Percentiles rank a stretch among this genome's conserved stretches.
Conservation (phyloP, 2,113 vertebrate genomes). For the Ictidomys tridecemlineatus region DNA sequence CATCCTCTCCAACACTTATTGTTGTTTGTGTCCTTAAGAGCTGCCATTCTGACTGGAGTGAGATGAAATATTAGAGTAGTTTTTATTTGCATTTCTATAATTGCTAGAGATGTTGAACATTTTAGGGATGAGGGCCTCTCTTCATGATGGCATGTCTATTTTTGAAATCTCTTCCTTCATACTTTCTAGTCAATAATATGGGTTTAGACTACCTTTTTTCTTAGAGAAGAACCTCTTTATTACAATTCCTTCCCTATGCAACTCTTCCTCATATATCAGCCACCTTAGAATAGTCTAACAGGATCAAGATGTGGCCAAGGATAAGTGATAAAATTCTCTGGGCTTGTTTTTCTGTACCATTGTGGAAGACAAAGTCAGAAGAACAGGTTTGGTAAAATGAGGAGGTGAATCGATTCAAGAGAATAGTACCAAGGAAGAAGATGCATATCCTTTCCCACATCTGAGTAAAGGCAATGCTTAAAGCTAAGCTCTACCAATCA, state of each 20-base stretch:
- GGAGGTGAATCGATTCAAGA: background rate
- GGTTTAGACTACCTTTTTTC: background rate
- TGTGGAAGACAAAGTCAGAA: conserved; percentile 21
- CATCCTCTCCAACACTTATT: too few species aligned
- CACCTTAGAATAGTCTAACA: background rate
- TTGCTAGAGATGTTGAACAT: too few species aligned
- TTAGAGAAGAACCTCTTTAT: background rate
- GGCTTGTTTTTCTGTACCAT: background rate
- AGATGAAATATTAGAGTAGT: too few species aligned
- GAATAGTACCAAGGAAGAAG: background rate
- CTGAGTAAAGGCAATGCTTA: background rate
- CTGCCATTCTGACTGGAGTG: too few species aligned
- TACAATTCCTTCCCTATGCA: background rate
- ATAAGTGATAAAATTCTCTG: background rate
- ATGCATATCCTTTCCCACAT: background rate
- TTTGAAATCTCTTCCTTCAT: background rate
- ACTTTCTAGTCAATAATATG: background rate
- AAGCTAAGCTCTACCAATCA: background rate
- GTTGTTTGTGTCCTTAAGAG: too few species aligned
- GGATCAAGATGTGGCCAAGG: background rate
- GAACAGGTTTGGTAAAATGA: background rate
- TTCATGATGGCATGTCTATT: background rate
- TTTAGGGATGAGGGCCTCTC: background rate
- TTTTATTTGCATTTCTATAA: too few species aligned
- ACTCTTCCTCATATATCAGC: background rate